Conservation (phyloP, 2,113 vertebrate genomes). For the Mesoclemmys tuberculata region DNA sequence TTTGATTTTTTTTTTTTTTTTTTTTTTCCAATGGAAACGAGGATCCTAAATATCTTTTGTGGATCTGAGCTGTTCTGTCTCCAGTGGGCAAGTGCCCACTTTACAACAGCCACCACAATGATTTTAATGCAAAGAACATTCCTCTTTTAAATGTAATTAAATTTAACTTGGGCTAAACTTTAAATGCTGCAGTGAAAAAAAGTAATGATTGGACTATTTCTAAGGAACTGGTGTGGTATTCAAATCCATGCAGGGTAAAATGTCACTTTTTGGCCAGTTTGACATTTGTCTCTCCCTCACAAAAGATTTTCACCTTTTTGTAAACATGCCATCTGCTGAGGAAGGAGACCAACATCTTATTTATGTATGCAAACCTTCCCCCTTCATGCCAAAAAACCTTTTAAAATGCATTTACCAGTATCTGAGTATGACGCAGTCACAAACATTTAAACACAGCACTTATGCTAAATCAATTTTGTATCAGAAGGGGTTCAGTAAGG, state of each 20-base stretch:
- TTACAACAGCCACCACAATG: background rate
- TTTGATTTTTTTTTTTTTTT: background rate
- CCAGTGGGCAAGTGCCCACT: background rate
- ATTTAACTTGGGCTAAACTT: background rate
- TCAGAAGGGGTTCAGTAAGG: slow-evolving; percentile 8
- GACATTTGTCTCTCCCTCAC: slow-evolving; percentile 45
- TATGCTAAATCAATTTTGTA: slow-evolving; percentile 52
- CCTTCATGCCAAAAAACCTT: slow-evolving; percentile 22
- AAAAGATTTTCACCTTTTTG: slow-evolving; percentile 10
- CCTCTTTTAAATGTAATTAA: background rate
- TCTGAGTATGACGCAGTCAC: slow-evolving; percentile 44
- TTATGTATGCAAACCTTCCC: background rate
- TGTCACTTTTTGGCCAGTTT: slow-evolving; percentile 38
- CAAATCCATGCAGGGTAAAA: slow-evolving; percentile 45
- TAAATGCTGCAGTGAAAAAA: background rate
- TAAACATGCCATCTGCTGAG: background rate
- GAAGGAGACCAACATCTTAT: slow-evolving; percentile 7
- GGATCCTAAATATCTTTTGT: background rate
- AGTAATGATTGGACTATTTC: background rate
- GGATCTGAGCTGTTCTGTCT: background rate
- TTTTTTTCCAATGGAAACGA: background rate
- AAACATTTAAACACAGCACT: slow-evolving; percentile 30
- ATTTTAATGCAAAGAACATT: background rate
- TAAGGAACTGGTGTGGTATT: background rate
- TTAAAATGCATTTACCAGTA: slow-evolving; percentile 43